Conservation (phyloP, 2,113 vertebrate species). For the Platichthys flesus region DNA sequence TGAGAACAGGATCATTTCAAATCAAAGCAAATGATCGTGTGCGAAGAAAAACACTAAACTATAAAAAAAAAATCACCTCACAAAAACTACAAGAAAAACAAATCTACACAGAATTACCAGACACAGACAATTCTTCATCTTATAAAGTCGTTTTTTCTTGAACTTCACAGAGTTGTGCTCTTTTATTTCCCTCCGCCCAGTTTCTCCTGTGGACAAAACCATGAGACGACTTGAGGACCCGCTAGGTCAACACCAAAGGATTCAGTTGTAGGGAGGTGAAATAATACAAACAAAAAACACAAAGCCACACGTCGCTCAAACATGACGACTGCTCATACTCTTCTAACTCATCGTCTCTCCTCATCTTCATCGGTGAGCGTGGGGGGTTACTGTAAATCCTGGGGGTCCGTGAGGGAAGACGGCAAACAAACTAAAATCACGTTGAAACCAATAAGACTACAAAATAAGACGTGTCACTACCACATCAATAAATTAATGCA, state of each 20-base stretch:
- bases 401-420: conserved; percentile 10
- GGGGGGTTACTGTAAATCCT: conserved; percentile 9
- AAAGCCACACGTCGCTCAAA: conserved; percentile 19
- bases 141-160: conserved; percentile 13
- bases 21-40: conserved; percentile 39
- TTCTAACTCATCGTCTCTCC: conserved; percentile 3
- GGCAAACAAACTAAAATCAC: not conserved
- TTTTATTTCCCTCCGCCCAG: conserved; percentile 10
- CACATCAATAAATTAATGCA: conserved; percentile 73
- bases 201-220: conserved; percentile 5
- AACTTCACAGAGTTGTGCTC: conserved; percentile 19
- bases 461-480: conserved; percentile 34
- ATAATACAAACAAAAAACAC: conserved; percentile 13
- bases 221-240: not conserved
- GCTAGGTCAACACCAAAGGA: conserved; percentile 29
- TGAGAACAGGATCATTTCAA: not conserved
- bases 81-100: conserved; percentile 37
- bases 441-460: conserved; percentile 40
- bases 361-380: conserved; percentile 26
- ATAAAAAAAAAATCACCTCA: conserved; percentile 43
- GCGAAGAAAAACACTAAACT: conserved; percentile 40
- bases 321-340: conserved; percentile 15
- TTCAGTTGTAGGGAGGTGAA: conserved; percentile 18
- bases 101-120: conserved; percentile 29
- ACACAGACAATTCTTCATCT: conserved; percentile 43